Evolutionary conservation across 2,888 invertebrate genomes (phyloP).

Genomic region (Acanthosoma haemorrhoidale): DNA sequence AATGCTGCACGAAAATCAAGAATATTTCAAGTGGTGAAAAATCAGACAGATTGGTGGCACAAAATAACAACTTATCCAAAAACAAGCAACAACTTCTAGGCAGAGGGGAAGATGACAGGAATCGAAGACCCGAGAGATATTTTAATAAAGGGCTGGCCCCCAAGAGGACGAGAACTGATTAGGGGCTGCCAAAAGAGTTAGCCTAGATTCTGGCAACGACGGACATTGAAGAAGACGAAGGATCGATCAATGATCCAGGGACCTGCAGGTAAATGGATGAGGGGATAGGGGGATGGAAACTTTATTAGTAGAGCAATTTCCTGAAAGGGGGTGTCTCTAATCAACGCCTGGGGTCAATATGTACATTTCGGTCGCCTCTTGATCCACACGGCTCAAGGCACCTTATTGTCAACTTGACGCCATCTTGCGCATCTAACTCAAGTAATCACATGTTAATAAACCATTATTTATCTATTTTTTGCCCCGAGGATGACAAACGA

Average conservation of each 20-base stretch:
- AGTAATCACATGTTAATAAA: too few relatives aligned
- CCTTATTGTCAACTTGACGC: not conserved
- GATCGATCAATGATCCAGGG: slow-evolving; percentile 19
- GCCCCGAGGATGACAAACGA: too few relatives aligned
- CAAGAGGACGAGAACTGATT: not conserved
- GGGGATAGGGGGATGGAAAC: slow-evolving; percentile 24
- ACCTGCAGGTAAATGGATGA: slow-evolving; percentile 18
- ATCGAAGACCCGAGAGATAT: not conserved
- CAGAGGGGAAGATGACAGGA: not conserved
- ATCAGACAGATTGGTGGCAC: too few relatives aligned
- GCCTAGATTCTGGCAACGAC: not conserved
- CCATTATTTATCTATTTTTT: too few relatives aligned
- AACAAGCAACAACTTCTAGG: too few relatives aligned
- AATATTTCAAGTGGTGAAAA: too few relatives aligned
- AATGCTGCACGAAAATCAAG: too few relatives aligned
- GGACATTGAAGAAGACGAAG: slow-evolving; percentile 6
- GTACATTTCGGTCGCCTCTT: slow-evolving; percentile 4
- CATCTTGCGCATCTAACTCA: too few relatives aligned
- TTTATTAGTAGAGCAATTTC: slow-evolving; percentile 31
- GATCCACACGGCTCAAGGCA: not conserved
- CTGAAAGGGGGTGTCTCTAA: slow-evolving; percentile 20
- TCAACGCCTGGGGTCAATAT: slow-evolving; percentile 25
- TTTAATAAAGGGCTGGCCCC: too few relatives aligned
- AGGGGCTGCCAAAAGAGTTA: not conserved
- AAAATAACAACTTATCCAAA: too few relatives aligned